Percentiles rank a stretch among this genome's conserved stretches.
These are phyloP conservation scores for Drosophila gunungcola DNA, from an alignment of 1,140 invertebrate genomes.

Conservation along the genomic window DNA sequence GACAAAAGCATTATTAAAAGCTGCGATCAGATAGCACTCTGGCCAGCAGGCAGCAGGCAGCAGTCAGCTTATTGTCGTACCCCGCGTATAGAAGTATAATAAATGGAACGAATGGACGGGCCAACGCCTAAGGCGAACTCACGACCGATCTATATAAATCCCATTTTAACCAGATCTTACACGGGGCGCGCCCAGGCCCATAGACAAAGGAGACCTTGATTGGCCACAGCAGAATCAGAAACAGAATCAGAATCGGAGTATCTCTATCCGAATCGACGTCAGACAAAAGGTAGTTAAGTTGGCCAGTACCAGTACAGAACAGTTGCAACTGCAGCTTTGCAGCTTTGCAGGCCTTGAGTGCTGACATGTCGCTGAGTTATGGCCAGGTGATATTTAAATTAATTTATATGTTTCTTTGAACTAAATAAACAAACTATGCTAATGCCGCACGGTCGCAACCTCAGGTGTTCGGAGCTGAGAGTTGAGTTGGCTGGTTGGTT, in stretches of 20 bases:
- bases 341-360: constrained; percentile 63
- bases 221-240: constrained; percentile 14
- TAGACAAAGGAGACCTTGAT: constrained; percentile 52
- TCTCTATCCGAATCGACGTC: constrained; percentile 2
- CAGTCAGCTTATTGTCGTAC: constrained; percentile 47
- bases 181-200: constrained; percentile 66
- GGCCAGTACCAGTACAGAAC: constrained; percentile 1
- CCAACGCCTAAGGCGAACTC: constrained; percentile 72
- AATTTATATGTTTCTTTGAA: constrained; percentile 74
- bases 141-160: constrained; percentile 72
- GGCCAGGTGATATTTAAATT: constrained; percentile 78
- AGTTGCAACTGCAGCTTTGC: constrained; percentile 75
- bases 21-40: constrained; percentile 76
- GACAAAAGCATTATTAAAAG: constrained; percentile 78
- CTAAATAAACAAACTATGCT: constrained; percentile 81
- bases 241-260: constrained; percentile 7
- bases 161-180: constrained; percentile 68
- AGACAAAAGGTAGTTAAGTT: constrained; percentile 55
- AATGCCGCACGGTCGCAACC: constrained; percentile 52
- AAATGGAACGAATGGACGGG: constrained; percentile 67
- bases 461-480: constrained; percentile 60
- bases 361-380: constrained; percentile 74
- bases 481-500: constrained; percentile 1
- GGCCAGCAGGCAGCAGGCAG: constrained; percentile 4
- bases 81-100: constrained; percentile 18